These are phyloP conservation scores for Enteromius mattozi DNA, from an alignment of 2,797 vertebrate species.

Conservation along the genomic window DNA sequence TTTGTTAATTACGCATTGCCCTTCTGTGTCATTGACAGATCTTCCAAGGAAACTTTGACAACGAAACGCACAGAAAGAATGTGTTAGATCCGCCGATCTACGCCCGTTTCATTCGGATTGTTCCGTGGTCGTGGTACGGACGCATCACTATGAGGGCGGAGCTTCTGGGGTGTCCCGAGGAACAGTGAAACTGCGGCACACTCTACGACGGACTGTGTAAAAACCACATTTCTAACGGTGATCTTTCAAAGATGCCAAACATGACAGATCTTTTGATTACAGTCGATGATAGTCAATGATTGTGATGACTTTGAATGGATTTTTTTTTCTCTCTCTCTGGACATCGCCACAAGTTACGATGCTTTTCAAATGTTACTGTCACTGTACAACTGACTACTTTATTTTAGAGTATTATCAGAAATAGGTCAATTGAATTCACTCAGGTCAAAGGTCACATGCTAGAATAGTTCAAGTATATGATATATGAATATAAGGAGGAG, in stretches of 20 bases:
- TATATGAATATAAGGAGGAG: not conserved
- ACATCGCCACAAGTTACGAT: not conserved
- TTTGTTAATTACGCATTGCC: not conserved
- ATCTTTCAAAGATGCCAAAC: constrained; percentile 5
- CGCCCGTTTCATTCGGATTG: constrained; percentile 81
- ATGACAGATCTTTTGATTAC: not conserved
- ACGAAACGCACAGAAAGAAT: constrained; percentile 88
- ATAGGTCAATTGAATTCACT: constrained; percentile 33
- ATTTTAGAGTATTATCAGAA: constrained; percentile 27
- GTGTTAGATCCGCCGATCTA: constrained; percentile 83
- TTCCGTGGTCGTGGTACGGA: constrained; percentile 89
- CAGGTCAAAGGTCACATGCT: constrained; percentile 22
- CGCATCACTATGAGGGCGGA: constrained; percentile 85
- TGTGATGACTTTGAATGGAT: constrained; percentile 28
- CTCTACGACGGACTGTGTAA: constrained; percentile 21
- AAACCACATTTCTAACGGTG: constrained; percentile 25
- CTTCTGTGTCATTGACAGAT: constrained; percentile 71
- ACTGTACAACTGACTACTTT: not conserved
- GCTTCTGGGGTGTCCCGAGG: constrained; percentile 83
- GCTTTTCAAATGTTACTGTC: constrained; percentile 1
- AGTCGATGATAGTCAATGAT: not conserved
- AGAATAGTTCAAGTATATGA: not conserved
- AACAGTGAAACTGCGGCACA: constrained; percentile 72
- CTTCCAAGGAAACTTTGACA: constrained; percentile 90
- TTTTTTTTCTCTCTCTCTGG: not conserved